Base-by-base conservation (phyloP, 2,888 invertebrate species). In the Carabus problematicus region DNA sequence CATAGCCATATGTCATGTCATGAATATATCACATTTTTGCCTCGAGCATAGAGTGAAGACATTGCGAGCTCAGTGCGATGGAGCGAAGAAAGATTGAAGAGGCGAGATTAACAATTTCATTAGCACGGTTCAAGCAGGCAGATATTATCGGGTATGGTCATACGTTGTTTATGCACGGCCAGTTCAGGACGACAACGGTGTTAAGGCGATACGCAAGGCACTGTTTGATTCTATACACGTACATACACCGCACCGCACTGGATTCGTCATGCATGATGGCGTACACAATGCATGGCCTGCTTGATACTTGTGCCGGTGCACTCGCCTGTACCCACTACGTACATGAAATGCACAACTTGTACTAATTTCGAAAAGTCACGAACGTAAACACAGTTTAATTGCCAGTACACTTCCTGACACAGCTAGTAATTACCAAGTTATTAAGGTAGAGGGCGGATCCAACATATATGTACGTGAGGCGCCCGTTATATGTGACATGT, bases 361-460 rank as follows among this genome's bases (percentile, higher is more conserved):
- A 61, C 68, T 68, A 68, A 68, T 68, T 68, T 68, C 61, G 60
- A 42, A 45, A 16, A 68, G 68, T 68, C 68, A 68, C 68, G 68
- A 68, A 68, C 68, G 54, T 59, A 68, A 68, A 68, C 68, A 61
- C 19, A 61, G 54, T 68, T 61, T 68, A 68, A 68, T 68, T 68
- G 60, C 68, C 42, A 61, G 55, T 55, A 61, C 68, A 68, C 68
- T 68, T 68, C 68, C 68, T 68, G 66, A 66, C 68, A 61, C 60
- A 60, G 60, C 52, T 61, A 29, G 49, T 59, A 60, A 55, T 54
- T 54, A 61, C 61, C 42, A 42, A 52, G 60, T 54, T 61, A 68
- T 68, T 68, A 68, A 55, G 61, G 64, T 42, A 16, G 16, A 9
- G 39, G 29, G 29, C 29, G 29, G 29, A 29, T 6, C 29, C 29